These are phyloP conservation scores for Alectoris magna DNA, from an alignment of 2,797 vertebrate species.

Conservation along the genomic window DNA sequence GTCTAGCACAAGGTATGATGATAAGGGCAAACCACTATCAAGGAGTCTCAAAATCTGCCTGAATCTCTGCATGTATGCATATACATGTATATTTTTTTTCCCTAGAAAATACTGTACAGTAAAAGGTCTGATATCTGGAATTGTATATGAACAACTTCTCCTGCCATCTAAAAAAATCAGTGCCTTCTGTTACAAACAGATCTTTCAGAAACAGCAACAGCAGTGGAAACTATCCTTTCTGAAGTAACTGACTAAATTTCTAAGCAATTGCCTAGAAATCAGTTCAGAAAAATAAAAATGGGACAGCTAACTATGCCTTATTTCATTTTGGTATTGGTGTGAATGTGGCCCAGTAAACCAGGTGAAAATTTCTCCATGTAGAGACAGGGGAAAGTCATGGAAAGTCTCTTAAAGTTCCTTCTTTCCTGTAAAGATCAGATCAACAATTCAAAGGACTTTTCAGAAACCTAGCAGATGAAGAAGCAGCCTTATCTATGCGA, in stretches of 20 bases:
- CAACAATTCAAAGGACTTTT: background rate
- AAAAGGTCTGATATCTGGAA: background rate
- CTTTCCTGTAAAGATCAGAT: background rate
- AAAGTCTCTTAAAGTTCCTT: background rate
- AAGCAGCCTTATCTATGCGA: background rate
- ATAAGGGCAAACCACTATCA: background rate
- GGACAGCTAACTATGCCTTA: background rate
- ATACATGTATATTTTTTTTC: too few relatives aligned
- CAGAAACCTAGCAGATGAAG: background rate
- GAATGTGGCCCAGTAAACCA: background rate
- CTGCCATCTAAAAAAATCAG: background rate
- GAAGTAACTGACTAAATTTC: slow-evolving; percentile 39
- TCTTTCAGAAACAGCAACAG: background rate
- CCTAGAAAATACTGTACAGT: background rate
- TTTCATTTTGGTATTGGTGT: slow-evolving; percentile 20
- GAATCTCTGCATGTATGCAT: background rate
- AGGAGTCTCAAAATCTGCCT: background rate
- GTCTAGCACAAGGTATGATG: background rate
- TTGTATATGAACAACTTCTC: background rate
- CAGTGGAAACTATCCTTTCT: slow-evolving; percentile 7
- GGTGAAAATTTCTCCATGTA: background rate
- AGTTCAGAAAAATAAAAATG: slow-evolving; percentile 1
- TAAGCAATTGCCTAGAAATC: slow-evolving; percentile 38
- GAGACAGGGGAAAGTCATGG: background rate
- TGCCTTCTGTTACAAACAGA: slow-evolving; percentile 24